These are phyloP conservation scores for Meliscaeva auricollis DNA, from an alignment of 2,888 invertebrate species.

Conservation along the genomic window DNA sequence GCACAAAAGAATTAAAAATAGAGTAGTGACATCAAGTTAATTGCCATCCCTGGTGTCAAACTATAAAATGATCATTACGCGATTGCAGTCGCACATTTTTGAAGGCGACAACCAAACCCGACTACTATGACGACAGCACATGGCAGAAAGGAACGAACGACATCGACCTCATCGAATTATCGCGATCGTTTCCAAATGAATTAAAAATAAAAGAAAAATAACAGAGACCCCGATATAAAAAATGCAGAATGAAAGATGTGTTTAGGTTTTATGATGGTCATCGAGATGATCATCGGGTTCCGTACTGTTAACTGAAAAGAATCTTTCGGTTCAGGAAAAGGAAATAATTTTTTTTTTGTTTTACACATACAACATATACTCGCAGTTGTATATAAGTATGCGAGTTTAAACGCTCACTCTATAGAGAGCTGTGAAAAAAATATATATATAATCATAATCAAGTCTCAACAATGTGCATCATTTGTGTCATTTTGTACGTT, in stretches of 20 bases:
- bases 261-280: slow-evolving; percentile 54
- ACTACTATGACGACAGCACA: slow-evolving; percentile 49
- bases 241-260: slow-evolving; percentile 59
- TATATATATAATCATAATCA: slow-evolving; percentile 13
- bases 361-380: too few species aligned
- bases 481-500: slow-evolving; percentile 45
- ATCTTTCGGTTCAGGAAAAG: slow-evolving; percentile 54
- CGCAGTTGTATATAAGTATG: not conserved
- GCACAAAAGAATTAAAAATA: not conserved
- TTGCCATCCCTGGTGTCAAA: not conserved
- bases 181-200: slow-evolving; percentile 69
- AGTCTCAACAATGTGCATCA: slow-evolving; percentile 42
- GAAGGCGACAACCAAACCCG: slow-evolving; percentile 64
- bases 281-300: slow-evolving; percentile 31
- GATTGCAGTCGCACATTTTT: slow-evolving; percentile 64
- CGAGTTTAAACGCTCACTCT: not conserved
- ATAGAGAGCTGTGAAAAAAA: slow-evolving; percentile 48
- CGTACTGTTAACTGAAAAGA: slow-evolving; percentile 26
- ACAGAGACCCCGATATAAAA: slow-evolving; percentile 46
- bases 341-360: slow-evolving; percentile 32
- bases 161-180: slow-evolving; percentile 75
- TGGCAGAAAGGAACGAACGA: slow-evolving; percentile 49
- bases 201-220: slow-evolving; percentile 46
- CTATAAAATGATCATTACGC: slow-evolving; percentile 68
- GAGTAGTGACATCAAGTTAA: not conserved